Evolutionary conservation across 2,888 invertebrate species (phyloP).

Genomic region (Eupithecia exiguata): DNA sequence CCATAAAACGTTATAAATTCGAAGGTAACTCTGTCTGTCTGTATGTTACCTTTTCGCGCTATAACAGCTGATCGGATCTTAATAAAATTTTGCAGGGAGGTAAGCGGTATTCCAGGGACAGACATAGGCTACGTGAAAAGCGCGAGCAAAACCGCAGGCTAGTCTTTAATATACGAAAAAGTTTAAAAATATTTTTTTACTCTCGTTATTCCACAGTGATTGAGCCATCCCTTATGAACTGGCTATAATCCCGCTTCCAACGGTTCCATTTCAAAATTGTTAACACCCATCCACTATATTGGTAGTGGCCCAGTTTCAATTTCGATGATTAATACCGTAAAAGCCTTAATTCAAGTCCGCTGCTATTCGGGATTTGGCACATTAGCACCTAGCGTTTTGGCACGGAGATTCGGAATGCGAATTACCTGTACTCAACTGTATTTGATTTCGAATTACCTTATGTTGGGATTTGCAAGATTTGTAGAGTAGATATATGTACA

Average conservation of each 20-base stretch:
- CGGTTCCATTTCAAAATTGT: conserved; percentile 42
- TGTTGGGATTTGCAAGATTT: background rate
- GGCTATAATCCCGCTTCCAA: conserved; percentile 34
- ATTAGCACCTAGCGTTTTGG: conserved; percentile 13
- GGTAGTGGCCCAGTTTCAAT: conserved; percentile 39
- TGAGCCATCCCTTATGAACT: background rate
- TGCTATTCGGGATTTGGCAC: conserved; percentile 29
- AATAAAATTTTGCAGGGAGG: too few relatives aligned
- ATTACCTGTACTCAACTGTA: background rate
- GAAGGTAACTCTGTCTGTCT: too few relatives aligned
- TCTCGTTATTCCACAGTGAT: background rate
- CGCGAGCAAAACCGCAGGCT: too few relatives aligned
- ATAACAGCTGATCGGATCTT: too few relatives aligned
- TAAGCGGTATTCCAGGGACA: too few relatives aligned
- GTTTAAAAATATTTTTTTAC: background rate
- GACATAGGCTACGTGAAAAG: too few relatives aligned
- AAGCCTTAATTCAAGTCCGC: conserved; percentile 30
- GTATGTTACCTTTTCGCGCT: too few relatives aligned
- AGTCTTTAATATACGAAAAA: too few relatives aligned
- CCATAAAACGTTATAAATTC: too few relatives aligned
- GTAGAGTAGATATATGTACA: too few relatives aligned
- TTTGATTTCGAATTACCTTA: background rate
- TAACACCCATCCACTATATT: conserved; percentile 42
- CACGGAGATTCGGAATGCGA: background rate
- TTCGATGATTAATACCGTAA: conserved; percentile 35